Conservation (phyloP, 2,113 vertebrate species). For the Callorhinus ursinus region DNA sequence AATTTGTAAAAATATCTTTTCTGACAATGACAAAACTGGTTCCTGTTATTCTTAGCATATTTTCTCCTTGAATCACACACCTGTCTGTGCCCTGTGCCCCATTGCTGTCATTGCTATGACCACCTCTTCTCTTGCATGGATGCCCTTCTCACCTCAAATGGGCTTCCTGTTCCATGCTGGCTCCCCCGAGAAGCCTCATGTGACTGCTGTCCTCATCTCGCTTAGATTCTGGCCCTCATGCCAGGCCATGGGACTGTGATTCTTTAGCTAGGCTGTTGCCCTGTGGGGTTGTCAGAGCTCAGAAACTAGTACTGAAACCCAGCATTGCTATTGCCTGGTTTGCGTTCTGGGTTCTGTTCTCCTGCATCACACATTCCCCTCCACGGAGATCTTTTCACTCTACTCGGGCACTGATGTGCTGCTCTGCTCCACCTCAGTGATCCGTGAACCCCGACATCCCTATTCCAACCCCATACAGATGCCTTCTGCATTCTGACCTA, state of each 20-base stretch:
- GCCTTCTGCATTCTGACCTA: neutral
- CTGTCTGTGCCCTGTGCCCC: neutral
- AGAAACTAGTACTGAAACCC: neutral
- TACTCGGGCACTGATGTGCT: neutral
- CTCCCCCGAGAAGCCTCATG: neutral
- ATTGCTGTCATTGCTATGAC: accelerated
- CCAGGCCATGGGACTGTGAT: neutral
- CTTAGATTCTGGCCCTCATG: neutral
- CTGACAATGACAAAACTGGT: neutral
- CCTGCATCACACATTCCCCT: no score
- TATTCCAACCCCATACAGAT: neutral
- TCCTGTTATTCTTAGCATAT: neutral
- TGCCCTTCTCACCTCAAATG: neutral
- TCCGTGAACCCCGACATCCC: neutral
- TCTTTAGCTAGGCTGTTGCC: neutral
- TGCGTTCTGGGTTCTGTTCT: no score
- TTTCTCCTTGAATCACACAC: neutral
- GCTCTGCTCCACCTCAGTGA: neutral
- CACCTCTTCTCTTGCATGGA: neutral
- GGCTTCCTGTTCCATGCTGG: neutral
- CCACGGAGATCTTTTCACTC: no score
- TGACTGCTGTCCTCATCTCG: neutral
- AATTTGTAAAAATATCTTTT: neutral
- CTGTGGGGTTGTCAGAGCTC: neutral
- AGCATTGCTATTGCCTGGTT: neutral